Percentiles rank a stretch among this genome's conserved stretches.
Evolutionary conservation across 2,797 vertebrate genomes (phyloP).

Genomic region (Manis javanica): DNA sequence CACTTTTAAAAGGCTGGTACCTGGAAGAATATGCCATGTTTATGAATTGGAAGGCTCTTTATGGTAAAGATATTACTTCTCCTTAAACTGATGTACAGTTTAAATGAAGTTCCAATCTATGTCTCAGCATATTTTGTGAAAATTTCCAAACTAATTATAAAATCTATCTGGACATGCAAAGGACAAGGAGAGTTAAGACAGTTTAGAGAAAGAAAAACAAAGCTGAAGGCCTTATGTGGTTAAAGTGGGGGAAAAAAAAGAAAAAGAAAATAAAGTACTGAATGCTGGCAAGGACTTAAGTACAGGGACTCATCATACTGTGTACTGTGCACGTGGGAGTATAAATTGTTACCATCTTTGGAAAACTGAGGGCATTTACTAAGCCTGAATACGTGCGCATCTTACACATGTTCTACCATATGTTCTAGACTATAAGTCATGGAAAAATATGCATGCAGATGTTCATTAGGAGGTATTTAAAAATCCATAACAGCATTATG

Average conservation of each 20-base stretch:
- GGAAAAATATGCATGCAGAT: neutral
- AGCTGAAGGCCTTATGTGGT: neutral
- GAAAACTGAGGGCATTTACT: neutral
- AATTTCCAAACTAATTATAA: neutral
- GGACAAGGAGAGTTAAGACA: neutral
- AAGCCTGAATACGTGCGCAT: neutral
- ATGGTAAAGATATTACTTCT: neutral
- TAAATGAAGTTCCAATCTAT: neutral
- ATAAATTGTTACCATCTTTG: neutral
- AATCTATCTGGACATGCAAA: neutral
- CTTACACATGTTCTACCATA: neutral
- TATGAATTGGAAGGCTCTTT: neutral
- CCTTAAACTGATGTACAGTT: neutral
- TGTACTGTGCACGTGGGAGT: neutral
- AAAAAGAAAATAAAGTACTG: neutral
- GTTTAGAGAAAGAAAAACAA: neutral
- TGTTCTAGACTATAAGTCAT: neutral
- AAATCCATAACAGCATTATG: neutral
- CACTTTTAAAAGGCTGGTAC: neutral
- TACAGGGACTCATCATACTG: neutral
- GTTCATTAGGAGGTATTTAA: neutral
- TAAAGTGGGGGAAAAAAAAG: neutral
- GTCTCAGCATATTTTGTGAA: neutral
- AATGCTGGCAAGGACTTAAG: neutral
- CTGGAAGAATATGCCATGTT: neutral